Conservation (phyloP, 2,113 vertebrate species). For the Amazona guildingii region DNA sequence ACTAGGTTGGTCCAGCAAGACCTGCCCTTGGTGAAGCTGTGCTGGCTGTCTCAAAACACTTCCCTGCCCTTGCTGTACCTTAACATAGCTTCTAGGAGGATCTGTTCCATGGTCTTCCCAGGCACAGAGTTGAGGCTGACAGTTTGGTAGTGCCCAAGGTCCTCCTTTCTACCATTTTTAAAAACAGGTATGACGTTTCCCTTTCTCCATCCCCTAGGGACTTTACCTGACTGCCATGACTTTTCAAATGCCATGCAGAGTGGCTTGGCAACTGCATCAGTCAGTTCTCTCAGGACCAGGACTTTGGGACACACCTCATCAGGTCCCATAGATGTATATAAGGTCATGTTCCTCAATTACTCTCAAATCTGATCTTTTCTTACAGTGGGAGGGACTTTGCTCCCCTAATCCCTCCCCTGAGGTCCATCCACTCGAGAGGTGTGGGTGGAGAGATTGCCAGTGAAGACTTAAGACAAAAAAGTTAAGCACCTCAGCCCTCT, state of each 20-base stretch:
- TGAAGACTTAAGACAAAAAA: not conserved
- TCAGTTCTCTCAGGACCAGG: not conserved
- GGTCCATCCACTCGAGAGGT: not conserved
- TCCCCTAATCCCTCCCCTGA: not conserved
- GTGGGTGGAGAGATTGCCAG: not conserved
- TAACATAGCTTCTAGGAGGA: not conserved
- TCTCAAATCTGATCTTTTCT: not conserved
- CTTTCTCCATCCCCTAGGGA: not conserved
- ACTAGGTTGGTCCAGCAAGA: not conserved
- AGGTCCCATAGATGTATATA: not conserved
- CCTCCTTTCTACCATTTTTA: not conserved
- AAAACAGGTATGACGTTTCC: not conserved
- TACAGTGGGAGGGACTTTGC: not conserved
- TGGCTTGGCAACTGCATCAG: not conserved
- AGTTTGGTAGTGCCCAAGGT: not conserved
- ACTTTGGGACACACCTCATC: not conserved
- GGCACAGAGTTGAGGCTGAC: not conserved
- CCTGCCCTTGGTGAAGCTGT: not conserved
- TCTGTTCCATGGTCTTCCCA: not conserved
- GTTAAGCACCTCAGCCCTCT: not conserved
- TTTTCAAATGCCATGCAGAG: not conserved
- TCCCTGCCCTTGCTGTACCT: not conserved
- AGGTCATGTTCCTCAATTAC: not conserved
- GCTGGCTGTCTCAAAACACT: not conserved
- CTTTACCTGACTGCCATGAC: not conserved